Evolutionary conservation across 2,888 invertebrate genomes (phyloP), one percentile per base, ranked within the genome.

Genomic region (Andrena dorsata): DNA sequence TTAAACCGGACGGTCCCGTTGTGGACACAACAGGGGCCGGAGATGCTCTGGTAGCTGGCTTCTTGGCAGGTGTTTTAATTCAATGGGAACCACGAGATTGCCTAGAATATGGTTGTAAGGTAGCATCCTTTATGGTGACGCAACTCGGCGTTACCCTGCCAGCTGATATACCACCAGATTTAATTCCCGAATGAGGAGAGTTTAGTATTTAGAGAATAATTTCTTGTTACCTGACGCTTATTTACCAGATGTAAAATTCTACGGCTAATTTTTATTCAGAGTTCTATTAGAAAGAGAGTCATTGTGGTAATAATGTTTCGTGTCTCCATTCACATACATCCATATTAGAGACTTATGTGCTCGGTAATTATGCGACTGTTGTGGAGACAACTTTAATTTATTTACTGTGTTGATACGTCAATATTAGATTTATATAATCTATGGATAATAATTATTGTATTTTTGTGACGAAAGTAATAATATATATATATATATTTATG

Each of bases 21-120:
- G 56, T 89, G 41, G 94, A 94, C 83, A 94, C 94, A 16, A 94
- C 94, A 13, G 94, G 94, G 53, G 94, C 94, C 51, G 94, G 94
- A 13, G 94, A 94, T 87, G 90, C 94, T 58, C 88, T 94, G 51
- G 93, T 93, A 13, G 94, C 94, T 70, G 94, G 94, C 7, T 94
- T 94, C 78, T 76, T 94, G 60, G 92, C 93, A 16, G 93, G 93
- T 26, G 80, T 93, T 47, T 86, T 94, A 69, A 90, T 88, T 20
- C 86, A 88, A 13, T 90, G 91, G 87, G 88, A 90, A 63, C 90
- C 94, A 47, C 91, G 92, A 76, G 86, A 89, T 20, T 94, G 94
- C 78, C 87, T 94, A 23, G 89, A 92, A 73, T 92, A 89, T 76
- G 93, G 93, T 23, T 92, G 92, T 66, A 92, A 89, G 79, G 86